Evolutionary conservation across 2,888 invertebrate genomes (phyloP).

Genomic region (Cephonodes hylas): DNA sequence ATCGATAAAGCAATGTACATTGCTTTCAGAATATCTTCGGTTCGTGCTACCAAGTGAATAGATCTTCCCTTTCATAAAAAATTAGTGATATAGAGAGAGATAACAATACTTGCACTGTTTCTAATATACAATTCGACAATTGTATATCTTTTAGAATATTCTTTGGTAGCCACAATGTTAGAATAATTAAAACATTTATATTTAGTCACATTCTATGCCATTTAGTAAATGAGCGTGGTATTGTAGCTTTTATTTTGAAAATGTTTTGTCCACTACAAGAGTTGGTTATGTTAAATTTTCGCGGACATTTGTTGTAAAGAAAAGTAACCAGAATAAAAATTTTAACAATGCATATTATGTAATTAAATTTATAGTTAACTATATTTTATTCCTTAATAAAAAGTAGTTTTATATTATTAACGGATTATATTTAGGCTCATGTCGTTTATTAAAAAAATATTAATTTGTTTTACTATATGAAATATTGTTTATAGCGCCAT

Average conservation of each 20-base stretch:
- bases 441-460: background rate
- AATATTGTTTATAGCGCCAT: background rate
- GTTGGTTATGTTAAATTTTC: no score
- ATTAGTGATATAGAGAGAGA: background rate
- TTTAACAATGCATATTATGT: no score
- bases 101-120: background rate
- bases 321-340: no score
- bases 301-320: no score
- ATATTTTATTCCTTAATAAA: background rate
- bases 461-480: background rate
- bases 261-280: no score
- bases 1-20: constrained; percentile 29
- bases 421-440: background rate
- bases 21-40: background rate
- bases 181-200: no score
- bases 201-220: no score
- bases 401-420: background rate
- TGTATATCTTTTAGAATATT: background rate
- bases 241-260: no score
- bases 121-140: background rate
- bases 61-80: background rate
- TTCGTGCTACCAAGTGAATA: background rate
- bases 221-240: no score
- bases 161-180: background rate
- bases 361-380: no score